Base-by-base conservation (phyloP, 2,888 invertebrate species). In the Pandemis corylana region DNA sequence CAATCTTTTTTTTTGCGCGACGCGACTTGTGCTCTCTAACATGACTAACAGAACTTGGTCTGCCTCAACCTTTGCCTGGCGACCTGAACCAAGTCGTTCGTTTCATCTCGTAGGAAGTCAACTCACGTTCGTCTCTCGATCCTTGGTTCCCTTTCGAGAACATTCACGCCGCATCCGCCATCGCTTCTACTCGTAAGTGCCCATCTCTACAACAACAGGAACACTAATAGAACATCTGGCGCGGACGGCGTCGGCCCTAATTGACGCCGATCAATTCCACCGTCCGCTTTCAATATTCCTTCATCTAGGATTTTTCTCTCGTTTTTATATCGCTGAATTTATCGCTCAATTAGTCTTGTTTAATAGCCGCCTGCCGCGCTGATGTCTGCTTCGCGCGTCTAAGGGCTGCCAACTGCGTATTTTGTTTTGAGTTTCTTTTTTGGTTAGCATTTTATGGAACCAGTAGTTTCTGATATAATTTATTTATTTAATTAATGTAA, bases 291-390 rank as follows among this genome's bases (percentile, higher is more conserved):
- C 94, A 94, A 94, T 94, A 94, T 94, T 93, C 94, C 93, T 84
- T 87, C 88, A 86, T 86, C 87, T 87, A 87, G 85, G 86, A 90
- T 89, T 89, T 89, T 88, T 92, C 88, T 85, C 88, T 85, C 89
- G 87, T 90, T 90, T 89, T 89, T 89, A 92, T 91, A 85, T 83
- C 86, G 87, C 89, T 89, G 92, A 93, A 95, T 94, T 94, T 95
- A 95, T 95, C 94, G 94, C 94, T 94, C 94, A 95, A 95, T 95
- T 95, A 95, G 94, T 95, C 94, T 94, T 94, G 94, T 94, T 94
- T 94, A 95, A 94, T 94, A 94, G 94, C 93, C 89, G 93, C 93
- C 93, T 90, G 93, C 93, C 91, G 90, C 89, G 91, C 91, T 93
- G 93, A 93, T 94, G 94, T 94, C 94, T 94, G 91, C 93, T 90